Conservation (phyloP, 2,797 vertebrate genomes). For the Mycteria americana region DNA sequence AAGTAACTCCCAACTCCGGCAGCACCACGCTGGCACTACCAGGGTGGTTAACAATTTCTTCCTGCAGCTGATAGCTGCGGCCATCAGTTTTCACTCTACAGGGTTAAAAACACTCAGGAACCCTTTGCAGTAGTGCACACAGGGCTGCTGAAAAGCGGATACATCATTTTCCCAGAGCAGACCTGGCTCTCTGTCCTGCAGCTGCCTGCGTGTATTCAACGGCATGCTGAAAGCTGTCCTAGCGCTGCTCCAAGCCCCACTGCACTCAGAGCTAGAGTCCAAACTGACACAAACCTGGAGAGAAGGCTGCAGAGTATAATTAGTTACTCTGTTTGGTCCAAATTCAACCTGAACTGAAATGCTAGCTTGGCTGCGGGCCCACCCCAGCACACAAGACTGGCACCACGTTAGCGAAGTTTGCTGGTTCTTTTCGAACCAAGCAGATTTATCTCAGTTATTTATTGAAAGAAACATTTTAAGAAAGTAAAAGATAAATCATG, state of each 20-base stretch:
- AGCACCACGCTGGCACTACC: not conserved
- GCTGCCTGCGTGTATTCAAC: not conserved
- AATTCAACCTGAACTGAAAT: not conserved
- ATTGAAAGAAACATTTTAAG: not conserved
- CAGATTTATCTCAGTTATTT: not conserved
- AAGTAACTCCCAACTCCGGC: not conserved
- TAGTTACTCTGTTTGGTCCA: not conserved
- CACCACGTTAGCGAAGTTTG: not conserved
- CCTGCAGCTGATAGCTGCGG: not conserved
- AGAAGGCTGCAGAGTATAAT: not conserved
- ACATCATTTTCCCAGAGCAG: not conserved
- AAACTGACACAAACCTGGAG: not conserved
- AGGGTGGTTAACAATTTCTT: not conserved
- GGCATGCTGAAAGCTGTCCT: accelerated
- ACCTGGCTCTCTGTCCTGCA: not conserved
- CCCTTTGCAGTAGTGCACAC: not conserved
- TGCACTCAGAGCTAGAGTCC: not conserved
- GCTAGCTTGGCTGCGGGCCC: not conserved
- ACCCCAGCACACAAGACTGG: not conserved
- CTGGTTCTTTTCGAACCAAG: not conserved
- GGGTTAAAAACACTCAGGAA: not conserved
- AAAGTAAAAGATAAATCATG: not conserved
- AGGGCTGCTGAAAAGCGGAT: not conserved
- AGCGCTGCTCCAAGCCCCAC: not conserved
- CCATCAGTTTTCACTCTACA: not conserved